Conservation (phyloP, 2,113 vertebrate species). For the Piprites chloris region DNA sequence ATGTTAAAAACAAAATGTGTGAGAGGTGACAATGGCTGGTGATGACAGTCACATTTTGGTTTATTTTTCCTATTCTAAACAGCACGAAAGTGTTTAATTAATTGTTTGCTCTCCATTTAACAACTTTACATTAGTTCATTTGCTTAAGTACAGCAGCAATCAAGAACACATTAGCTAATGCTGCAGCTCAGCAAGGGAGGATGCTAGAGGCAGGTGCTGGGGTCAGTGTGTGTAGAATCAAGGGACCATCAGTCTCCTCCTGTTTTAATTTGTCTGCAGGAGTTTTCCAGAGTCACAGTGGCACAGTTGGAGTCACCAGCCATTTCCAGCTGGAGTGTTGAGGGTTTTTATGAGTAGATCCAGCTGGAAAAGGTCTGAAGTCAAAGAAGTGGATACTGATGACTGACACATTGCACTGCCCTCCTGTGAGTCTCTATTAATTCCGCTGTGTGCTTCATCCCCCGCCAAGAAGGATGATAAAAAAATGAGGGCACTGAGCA, state of each 20-base stretch:
- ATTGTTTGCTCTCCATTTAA: conserved; percentile 53
- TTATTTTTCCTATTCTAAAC: background rate
- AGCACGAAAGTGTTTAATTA: conserved; percentile 43
- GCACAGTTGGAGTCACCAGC: background rate
- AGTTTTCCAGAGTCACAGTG: background rate
- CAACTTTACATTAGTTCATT: conserved; percentile 25
- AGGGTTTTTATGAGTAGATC: background rate
- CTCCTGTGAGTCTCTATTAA: background rate
- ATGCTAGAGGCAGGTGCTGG: background rate
- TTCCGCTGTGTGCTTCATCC: background rate
- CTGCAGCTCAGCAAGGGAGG: background rate
- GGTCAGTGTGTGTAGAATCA: background rate
- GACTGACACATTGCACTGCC: background rate
- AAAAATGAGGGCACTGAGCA: background rate
- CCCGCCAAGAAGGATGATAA: background rate
- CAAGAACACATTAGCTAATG: conserved; percentile 33
- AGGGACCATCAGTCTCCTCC: background rate
- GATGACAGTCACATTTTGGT: background rate
- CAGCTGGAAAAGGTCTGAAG: conserved; percentile 31
- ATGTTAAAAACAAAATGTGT: background rate
- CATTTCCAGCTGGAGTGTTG: conserved; percentile 11
- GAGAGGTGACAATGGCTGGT: background rate
- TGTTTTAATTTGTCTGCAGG: conserved; percentile 29
- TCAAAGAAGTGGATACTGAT: background rate
- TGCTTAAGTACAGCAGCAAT: conserved; percentile 26